These are phyloP conservation scores for Agonopterix heracliana DNA, from an alignment of 2,888 invertebrate genomes.

Conservation along the genomic window DNA sequence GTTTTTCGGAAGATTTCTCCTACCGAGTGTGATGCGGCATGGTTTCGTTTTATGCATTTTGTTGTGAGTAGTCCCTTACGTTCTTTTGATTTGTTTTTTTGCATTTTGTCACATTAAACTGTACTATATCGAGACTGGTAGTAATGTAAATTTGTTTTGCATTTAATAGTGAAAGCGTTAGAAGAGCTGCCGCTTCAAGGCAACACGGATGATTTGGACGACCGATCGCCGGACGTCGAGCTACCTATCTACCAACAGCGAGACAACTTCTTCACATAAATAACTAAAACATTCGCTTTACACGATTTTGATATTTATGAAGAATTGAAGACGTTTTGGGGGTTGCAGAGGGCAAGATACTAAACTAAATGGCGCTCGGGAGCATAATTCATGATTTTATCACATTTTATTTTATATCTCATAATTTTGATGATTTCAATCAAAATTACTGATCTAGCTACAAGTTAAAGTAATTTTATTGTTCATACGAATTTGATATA, in stretches of 20 bases:
- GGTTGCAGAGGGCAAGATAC: background rate
- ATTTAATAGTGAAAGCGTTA: conserved; percentile 82
- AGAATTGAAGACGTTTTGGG: background rate
- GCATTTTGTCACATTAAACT: conserved; percentile 19
- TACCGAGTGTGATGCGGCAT: conserved; percentile 61
- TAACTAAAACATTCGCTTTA: background rate
- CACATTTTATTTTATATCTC: too few species aligned
- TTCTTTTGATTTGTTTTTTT: conserved; percentile 30
- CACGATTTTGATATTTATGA: background rate
- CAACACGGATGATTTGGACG: conserved; percentile 80
- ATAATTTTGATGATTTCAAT: too few species aligned
- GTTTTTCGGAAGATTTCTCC: conserved; percentile 48
- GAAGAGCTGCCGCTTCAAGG: conserved; percentile 80
- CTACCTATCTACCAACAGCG: conserved; percentile 91
- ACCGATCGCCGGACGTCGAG: conserved; percentile 85
- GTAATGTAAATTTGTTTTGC: background rate
- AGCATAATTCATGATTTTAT: too few species aligned
- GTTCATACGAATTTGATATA: too few species aligned
- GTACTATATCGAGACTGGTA: background rate
- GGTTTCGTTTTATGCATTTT: conserved; percentile 70
- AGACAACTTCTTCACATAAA: conserved; percentile 85
- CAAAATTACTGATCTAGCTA: too few species aligned
- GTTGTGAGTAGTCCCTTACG: conserved; percentile 65
- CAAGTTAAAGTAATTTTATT: too few species aligned
- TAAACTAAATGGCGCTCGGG: background rate